Evolutionary conservation across 2,797 vertebrate species (phyloP).

Genomic region (Hypotaenidia philippensis): DNA sequence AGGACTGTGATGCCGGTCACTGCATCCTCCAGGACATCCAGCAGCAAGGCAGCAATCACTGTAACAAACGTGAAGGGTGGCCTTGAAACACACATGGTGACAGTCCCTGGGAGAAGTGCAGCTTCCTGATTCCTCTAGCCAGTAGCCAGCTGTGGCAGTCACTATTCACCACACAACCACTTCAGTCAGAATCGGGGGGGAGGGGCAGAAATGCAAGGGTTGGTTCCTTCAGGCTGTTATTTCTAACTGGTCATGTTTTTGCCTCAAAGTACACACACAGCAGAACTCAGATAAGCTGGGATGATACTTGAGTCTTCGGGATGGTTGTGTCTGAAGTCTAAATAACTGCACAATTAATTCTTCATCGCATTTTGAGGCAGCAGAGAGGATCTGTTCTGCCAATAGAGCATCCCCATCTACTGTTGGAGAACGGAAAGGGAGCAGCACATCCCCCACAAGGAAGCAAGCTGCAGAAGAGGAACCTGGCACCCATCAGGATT

Average conservation of each 20-base stretch:
- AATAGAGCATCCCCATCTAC: constrained; percentile 28
- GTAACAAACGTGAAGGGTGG: not conserved
- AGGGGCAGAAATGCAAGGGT: not conserved
- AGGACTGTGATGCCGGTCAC: not conserved
- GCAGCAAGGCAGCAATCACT: not conserved
- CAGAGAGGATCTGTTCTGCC: not conserved
- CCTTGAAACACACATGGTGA: not conserved
- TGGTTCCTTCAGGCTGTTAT: not conserved
- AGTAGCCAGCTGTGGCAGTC: not conserved
- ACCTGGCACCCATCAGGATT: not conserved
- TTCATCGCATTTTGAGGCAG: not conserved
- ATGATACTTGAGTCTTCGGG: not conserved
- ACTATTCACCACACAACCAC: not conserved
- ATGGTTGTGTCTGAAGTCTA: not conserved
- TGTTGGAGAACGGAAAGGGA: not conserved
- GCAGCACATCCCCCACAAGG: not conserved
- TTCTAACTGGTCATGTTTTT: not conserved
- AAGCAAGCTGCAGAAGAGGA: not conserved
- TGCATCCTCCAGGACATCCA: not conserved
- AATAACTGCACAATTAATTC: not conserved
- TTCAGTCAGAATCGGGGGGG: not conserved
- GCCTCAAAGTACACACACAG: not conserved
- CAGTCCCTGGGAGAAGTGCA: not conserved
- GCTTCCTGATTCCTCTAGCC: not conserved
- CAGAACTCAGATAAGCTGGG: not conserved